Base-by-base conservation (phyloP, 2,888 invertebrate species). In the Saturnia pavonia region DNA sequence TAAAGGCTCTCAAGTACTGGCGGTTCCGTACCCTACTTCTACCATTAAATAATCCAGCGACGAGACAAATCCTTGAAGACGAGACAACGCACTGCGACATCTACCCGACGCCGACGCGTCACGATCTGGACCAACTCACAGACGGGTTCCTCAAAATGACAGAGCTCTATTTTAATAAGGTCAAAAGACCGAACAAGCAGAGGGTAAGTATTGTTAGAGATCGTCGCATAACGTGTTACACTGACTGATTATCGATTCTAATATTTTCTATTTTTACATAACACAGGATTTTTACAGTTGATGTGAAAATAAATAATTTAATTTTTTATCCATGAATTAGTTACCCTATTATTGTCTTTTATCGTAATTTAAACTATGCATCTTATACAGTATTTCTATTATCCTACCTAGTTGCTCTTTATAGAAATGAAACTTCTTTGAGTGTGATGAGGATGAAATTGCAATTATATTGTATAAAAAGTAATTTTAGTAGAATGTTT, bases 11-110 rank as follows among this genome's bases (percentile, higher is more conserved):
- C 42, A 98, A 98, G 88, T 98, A 97, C 86, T 98, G 98, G 98
- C 95, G 99, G 73, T 98, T 98, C 86, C 95, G 99, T 67, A 97
- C 99, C 77, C 96, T 98, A 76, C 92, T 99, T 1, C 87, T 99
- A 70, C 99, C 99, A 0, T 94, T 97, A 69, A 96, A 96, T 82
- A 97, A 97, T 85, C 94, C 96, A 19, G 97, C 97, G 0, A 97
- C 96, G 1, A 96, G 97, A 85, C 96, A 95, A 82, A 97, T 98
- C 71, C 91, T 97, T 14, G 97, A 97, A 71, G 96, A 96, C 57
- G 95, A 95, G 25, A 90, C 95, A 0, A 92, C 95, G 0, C 95
- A 96, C 82, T 98, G 98, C 87, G 98, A 99, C 88, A 96, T 98
- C 71, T 99, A 98, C 84, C 95, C 96, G n/a, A 94, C 95, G 0